Evolutionary conservation across 2,113 vertebrate genomes (phyloP), one percentile per base, ranked within the genome.

Genomic region (Bettongia penicillata): DNA sequence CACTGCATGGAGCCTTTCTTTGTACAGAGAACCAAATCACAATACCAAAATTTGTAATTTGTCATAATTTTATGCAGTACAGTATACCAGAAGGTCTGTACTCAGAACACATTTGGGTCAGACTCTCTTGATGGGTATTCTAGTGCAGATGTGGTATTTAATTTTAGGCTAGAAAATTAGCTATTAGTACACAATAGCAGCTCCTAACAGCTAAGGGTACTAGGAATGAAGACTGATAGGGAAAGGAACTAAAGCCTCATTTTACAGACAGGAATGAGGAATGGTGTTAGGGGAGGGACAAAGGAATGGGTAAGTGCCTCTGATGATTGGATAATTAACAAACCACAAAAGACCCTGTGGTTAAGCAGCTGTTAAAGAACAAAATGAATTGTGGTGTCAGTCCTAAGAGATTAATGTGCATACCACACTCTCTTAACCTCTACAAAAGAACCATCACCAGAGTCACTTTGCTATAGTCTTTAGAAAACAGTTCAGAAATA

Each of bases 1-100:
- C 97, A 97, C 95, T 98, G 95, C 95, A 93, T 91, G 96, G 95
- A 98, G 95, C 95, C 96, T 96, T 95, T 94, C 91, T 98, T 97
- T 97, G 97, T 96, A 97, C 97, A 98, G 96, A 96, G 91, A 97
- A 94, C 51, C 90, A 94, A 94, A 94, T 94, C 89, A 95, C 92
- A 95, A 96, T 84, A 91, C 25, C 91, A 95, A 1, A 89, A 89
- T 96, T 96, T 97, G 97, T 90, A 94, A 93, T 91, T 26, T 96
- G 94, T 92, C 91, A 77, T 94, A 91, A 94, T 92, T 92, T 77
- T 49, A 51, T 26, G 93, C 93, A 95, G 96, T 90, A 95, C 48
- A 95, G 93, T 90, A 97, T 50, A 53, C 47, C 51, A 94, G 92
- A 89, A 93, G 95, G 93, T 91, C 93, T 89, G 84, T 91, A 51